phyloP scores from a whole-genome alignment of 2,113 vertebrate genomes.

The Alectura lathami region DNA sequence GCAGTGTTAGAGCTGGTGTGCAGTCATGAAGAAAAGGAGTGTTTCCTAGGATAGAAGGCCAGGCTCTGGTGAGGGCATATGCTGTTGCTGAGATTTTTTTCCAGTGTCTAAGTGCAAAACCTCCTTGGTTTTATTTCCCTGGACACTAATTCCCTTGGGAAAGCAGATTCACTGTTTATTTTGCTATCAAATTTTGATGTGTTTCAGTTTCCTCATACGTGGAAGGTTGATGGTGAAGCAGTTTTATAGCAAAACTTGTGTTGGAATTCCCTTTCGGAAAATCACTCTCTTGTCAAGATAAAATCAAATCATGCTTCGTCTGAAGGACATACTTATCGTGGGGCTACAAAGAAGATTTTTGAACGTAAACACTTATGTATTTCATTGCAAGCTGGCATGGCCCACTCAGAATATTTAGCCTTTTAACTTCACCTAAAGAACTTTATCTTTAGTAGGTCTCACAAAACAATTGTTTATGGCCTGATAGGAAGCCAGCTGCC shows the following conservation, averaged over 20 bases:
- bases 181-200: background rate
- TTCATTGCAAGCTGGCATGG: background rate
- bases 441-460: background rate
- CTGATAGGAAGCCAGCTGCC: background rate
- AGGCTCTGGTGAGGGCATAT: background rate
- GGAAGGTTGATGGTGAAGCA: background rate
- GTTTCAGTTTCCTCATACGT: background rate
- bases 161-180: background rate
- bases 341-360: background rate
- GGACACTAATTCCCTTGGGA: background rate
- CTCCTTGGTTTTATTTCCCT: background rate
- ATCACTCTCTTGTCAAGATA: background rate
- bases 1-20: background rate
- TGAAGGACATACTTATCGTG: background rate
- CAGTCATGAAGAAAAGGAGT: slow-evolving; percentile 27
- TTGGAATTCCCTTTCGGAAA: slow-evolving; percentile 1
- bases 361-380: background rate
- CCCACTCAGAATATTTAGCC: background rate
- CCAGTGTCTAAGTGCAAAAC: background rate
- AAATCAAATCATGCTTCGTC: background rate
- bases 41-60: background rate
- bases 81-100: background rate
- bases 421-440: background rate
- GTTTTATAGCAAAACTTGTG: background rate
- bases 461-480: too few species aligned